Evolutionary conservation across 2,797 vertebrate species (phyloP), one percentile per base, ranked within the genome.

Genomic region (Dallia pectoralis): DNA sequence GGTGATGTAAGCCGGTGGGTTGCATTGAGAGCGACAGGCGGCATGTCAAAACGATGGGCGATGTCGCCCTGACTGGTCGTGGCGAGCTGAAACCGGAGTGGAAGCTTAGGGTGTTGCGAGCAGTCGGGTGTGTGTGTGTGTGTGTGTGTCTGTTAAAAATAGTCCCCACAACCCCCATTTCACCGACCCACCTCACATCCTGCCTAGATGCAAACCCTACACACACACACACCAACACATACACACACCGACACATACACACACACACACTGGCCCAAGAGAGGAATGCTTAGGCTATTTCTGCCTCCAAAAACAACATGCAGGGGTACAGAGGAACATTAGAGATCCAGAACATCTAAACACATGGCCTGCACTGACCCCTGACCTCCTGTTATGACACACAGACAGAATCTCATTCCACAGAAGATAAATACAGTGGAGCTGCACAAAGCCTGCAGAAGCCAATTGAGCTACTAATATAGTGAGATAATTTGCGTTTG

Each of bases 51-150:
- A 79, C 65, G 56, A 48, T 72, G 69, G 64, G 71, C 80, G 82
- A 76, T 74, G 79, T 74, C 80, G 75, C 79, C 64, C 76, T 80
- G 79, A 78, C 79, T 84, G 77, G 67, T 79, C 74, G 77, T 75
- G 66, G 62, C 9, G 51, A n/a, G 51, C n/a, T 9, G 51, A n/a
- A 22, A 9, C 51, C 11, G 51, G 3, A 22, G 51, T n/a, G 51
- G 66, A 69, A 71, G 74, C 18, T 5, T 5, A 40, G 61, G 47
- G 19, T 30, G 32, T 25, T 59, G 66, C 40, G 30, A 18, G 49
- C 1, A 15, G 5, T 27, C 1, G 14, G 15, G 44, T 25, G 67
- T 11, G 22, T 29, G 72, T 47, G 32, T 25, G 36, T 48, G 36
- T 47, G 59, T 27, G 59, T 19, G 30, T 69, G 77, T 47, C 40